Evolutionary conservation across 2,797 vertebrate species (phyloP).

Genomic region (Lithobates sylvaticus): DNA sequence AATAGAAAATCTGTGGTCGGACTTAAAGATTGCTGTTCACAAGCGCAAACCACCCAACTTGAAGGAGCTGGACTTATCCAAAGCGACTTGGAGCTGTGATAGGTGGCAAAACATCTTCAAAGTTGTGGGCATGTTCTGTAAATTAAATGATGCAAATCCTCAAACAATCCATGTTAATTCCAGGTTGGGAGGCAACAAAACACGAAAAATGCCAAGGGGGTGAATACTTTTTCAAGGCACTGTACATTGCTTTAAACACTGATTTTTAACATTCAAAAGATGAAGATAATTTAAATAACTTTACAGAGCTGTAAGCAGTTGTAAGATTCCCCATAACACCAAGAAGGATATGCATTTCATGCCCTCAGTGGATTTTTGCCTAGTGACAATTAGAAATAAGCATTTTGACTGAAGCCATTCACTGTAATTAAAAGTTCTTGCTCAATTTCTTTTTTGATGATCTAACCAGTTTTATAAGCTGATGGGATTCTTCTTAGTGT

Average conservation of each 20-base stretch:
- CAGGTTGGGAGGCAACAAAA: too few relatives aligned
- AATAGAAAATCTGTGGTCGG: too few relatives aligned
- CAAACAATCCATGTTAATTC: too few relatives aligned
- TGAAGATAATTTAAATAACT: not conserved
- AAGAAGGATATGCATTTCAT: constrained; percentile 23
- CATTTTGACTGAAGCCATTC: constrained; percentile 46
- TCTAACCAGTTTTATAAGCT: constrained; percentile 63
- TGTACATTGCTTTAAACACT: not conserved
- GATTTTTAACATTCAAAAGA: not conserved
- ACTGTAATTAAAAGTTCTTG: constrained; percentile 61
- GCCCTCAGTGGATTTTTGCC: constrained; percentile 35
- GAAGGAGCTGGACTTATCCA: too few relatives aligned
- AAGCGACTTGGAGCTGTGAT: too few relatives aligned
- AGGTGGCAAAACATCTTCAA: too few relatives aligned
- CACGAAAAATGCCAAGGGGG: too few relatives aligned
- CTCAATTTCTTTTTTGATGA: constrained; percentile 63
- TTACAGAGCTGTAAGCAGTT: not conserved
- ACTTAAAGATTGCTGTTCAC: too few relatives aligned
- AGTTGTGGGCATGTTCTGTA: too few relatives aligned
- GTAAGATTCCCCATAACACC: not conserved
- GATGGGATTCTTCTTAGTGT: constrained; percentile 61
- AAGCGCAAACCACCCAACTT: too few relatives aligned
- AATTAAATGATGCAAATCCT: too few relatives aligned
- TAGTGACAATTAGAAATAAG: constrained; percentile 53
- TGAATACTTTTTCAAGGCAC: too few relatives aligned